These are phyloP conservation scores for Metalampra italica DNA, from an alignment of 2,888 invertebrate species.

Conservation along the genomic window DNA sequence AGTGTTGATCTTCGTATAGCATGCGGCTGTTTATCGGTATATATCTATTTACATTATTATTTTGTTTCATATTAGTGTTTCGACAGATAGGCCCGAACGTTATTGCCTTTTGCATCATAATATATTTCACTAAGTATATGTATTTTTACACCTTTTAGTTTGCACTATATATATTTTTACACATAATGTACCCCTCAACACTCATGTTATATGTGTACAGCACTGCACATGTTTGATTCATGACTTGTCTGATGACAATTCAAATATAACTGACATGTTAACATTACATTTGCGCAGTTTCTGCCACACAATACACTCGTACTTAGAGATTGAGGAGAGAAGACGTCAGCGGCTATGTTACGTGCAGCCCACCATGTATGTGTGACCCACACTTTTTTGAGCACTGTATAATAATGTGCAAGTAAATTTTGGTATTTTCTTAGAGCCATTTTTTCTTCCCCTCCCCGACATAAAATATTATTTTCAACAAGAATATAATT, in stretches of 20 bases:
- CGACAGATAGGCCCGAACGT: no score
- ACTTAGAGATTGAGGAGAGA: slow-evolving; percentile 69
- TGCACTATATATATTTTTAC: neutral
- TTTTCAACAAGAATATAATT: no score
- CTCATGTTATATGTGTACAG: neutral
- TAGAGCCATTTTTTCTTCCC: slow-evolving; percentile 3
- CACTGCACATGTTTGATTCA: neutral
- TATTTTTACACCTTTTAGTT: neutral
- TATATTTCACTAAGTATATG: no score
- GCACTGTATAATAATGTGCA: slow-evolving; percentile 57
- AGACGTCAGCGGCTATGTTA: slow-evolving; percentile 58
- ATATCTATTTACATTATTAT: neutral
- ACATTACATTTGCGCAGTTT: slow-evolving; percentile 67
- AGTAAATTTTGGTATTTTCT: slow-evolving; percentile 20
- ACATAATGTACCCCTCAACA: neutral
- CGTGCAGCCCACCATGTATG: slow-evolving; percentile 63
- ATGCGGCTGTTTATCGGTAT: slow-evolving; percentile 9
- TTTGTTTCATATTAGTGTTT: neutral
- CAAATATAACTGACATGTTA: slow-evolving; percentile 32
- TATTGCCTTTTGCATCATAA: no score
- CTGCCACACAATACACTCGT: slow-evolving; percentile 74
- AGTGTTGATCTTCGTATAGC: slow-evolving; percentile 6
- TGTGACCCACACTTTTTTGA: slow-evolving; percentile 45
- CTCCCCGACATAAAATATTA: neutral
- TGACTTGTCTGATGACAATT: neutral